Conservation (phyloP, 35 echinoderm and acorn worm species). For the Antedon bifida region DNA sequence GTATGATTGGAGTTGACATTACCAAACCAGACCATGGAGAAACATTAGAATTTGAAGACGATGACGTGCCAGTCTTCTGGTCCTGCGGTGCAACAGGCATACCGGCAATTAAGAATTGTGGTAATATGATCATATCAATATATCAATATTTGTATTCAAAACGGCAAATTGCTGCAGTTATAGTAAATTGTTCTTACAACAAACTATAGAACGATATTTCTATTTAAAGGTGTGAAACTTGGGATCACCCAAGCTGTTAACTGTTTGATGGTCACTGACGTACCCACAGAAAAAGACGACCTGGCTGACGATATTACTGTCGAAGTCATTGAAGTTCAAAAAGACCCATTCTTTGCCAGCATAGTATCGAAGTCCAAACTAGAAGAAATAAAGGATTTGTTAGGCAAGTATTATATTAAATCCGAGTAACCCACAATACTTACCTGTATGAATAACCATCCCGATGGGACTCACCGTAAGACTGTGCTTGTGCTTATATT, state of each 20-base stretch:
- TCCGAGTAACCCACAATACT: too few species aligned
- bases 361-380: neutral
- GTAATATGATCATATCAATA: neutral
- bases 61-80: conserved; percentile 7
- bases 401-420: neutral
- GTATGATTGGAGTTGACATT: conserved; percentile 3
- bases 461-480: too few species aligned
- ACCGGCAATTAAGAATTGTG: neutral
- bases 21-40: neutral
- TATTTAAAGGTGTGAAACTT: too few species aligned
- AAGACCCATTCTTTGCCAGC: conserved; percentile 6
- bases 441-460: too few species aligned
- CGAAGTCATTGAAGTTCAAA: neutral
- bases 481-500: too few species aligned
- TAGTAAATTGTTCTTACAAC: too few species aligned
- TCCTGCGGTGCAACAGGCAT: conserved; percentile 3
- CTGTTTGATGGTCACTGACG: neutral
- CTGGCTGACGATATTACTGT: too few species aligned
- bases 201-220: too few species aligned
- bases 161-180: too few species aligned
- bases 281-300: neutral
- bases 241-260: neutral
- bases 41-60: neutral
- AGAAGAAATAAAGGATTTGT: neutral
- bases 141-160: too few species aligned